These are phyloP conservation scores for Zaprionus africanus DNA, from an alignment of 1,140 invertebrate species.

Conservation along the genomic window DNA sequence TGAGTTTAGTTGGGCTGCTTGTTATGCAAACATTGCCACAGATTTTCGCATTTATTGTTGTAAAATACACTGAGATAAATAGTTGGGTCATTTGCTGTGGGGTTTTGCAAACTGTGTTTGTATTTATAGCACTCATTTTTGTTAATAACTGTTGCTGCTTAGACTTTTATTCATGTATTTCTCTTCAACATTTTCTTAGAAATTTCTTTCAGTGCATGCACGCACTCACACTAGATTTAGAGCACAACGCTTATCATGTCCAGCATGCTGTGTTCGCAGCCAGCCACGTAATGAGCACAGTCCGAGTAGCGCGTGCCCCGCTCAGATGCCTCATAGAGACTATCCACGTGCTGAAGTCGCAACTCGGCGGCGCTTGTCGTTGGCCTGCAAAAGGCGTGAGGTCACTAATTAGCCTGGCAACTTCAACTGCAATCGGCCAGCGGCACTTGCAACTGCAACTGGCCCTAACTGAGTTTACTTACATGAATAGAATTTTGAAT, in stretches of 20 bases:
- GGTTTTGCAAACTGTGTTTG: neutral
- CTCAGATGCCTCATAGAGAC: constrained; percentile 58
- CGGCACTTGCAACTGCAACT: neutral
- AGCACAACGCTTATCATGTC: constrained; percentile 69
- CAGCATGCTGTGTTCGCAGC: constrained; percentile 62
- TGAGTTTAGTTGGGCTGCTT: constrained; percentile 27
- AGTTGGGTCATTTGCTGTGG: neutral
- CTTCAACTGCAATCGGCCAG: neutral
- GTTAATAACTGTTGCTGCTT: neutral
- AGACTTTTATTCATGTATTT: neutral
- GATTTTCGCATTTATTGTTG: constrained; percentile 45
- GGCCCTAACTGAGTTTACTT: constrained; percentile 51
- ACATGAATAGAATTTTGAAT: constrained; percentile 85
- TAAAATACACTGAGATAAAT: constrained; percentile 31
- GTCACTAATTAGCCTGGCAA: constrained; percentile 53
- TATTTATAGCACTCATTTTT: neutral
- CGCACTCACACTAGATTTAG: constrained; percentile 33
- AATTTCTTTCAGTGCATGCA: constrained; percentile 13
- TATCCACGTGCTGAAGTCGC: constrained; percentile 61
- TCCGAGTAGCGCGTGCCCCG: constrained; percentile 57
- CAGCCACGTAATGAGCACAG: constrained; percentile 66
- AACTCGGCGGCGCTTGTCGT: constrained; percentile 61
- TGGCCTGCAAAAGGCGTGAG: constrained; percentile 50
- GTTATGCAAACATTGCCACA: constrained; percentile 50
- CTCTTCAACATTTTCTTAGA: neutral